Percentiles rank a stretch among this genome's conserved stretches.
phyloP scores from a whole-genome alignment of 92 coral and sea anemone species.

The Meandrina meandrites region DNA sequence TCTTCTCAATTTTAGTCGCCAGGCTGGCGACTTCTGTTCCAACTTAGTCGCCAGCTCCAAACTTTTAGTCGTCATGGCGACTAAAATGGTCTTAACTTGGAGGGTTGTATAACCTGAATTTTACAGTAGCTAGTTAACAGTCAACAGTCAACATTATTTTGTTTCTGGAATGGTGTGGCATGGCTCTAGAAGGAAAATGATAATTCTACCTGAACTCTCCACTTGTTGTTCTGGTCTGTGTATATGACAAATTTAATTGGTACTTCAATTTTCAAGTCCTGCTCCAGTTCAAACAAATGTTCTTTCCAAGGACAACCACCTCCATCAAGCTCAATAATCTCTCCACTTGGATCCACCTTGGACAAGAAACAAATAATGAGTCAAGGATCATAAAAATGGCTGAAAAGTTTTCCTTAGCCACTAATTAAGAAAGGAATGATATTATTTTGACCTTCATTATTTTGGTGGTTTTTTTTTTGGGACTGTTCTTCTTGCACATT shows the following conservation, averaged over 20 bases:
- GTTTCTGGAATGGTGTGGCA: too few species aligned
- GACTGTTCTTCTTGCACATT: too few species aligned
- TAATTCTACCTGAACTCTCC: constrained; percentile 85
- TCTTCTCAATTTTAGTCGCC: too few species aligned
- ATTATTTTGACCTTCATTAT: not conserved
- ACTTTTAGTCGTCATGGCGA: too few species aligned
- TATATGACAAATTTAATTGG: constrained; percentile 88
- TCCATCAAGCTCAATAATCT: constrained; percentile 71
- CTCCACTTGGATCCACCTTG: constrained; percentile 95
- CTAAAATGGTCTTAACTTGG: too few species aligned
- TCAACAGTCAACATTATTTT: too few species aligned
- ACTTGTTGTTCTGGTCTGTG: constrained; percentile 82
- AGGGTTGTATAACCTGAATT: too few species aligned
- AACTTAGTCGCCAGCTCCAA: too few species aligned
- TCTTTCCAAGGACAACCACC: constrained; percentile 98
- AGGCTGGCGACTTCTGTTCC: too few species aligned
- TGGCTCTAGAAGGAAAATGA: not conserved
- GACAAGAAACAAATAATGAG: not conserved
- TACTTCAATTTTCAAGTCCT: constrained; percentile 68
- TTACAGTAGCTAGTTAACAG: too few species aligned
- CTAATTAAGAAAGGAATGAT: not conserved
- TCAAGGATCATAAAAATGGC: not conserved
- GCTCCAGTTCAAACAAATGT: constrained; percentile 88
- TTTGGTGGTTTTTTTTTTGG: not conserved
- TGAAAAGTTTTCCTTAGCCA: not conserved